These are phyloP conservation scores for Melinaea marsaeus DNA, from an alignment of 2,888 invertebrate species.

Conservation along the genomic window DNA sequence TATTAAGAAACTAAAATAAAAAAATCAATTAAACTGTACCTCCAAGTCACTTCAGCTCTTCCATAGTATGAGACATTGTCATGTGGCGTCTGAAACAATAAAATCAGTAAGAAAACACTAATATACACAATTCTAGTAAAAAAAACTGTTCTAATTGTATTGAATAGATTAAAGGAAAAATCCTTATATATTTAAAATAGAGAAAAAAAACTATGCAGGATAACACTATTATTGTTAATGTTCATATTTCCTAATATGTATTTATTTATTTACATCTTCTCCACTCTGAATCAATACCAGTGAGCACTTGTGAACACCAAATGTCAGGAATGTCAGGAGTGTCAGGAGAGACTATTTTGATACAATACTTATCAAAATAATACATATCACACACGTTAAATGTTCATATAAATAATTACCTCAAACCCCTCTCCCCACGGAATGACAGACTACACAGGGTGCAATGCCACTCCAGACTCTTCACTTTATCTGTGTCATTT, in stretches of 20 bases:
- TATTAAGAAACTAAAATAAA: background rate
- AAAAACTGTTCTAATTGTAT: constrained; percentile 5
- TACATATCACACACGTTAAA: background rate
- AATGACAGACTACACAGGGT: constrained; percentile 54
- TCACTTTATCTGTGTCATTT: constrained; percentile 32
- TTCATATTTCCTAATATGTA: too few species aligned
- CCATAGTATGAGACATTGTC: constrained; percentile 52
- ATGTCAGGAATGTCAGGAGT: too few species aligned
- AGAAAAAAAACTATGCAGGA: too few species aligned
- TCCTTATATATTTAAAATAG: too few species aligned
- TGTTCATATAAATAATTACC: constrained; percentile 39
- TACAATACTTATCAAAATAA: background rate
- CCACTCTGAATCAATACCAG: too few species aligned
- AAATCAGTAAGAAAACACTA: too few species aligned
- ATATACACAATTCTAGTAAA: constrained; percentile 1
- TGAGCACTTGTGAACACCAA: too few species aligned
- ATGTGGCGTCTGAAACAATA: constrained; percentile 58
- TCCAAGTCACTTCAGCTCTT: constrained; percentile 31
- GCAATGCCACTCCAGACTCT: constrained; percentile 46
- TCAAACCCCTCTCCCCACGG: constrained; percentile 59
- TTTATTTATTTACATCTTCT: too few species aligned
- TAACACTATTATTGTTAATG: too few species aligned
- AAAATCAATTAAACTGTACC: constrained; percentile 6
- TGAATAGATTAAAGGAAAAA: background rate
- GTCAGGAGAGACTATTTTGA: too few species aligned